Evolutionary conservation across 2,113 vertebrate genomes (phyloP).

Genomic region (Trematomus loennbergii): DNA sequence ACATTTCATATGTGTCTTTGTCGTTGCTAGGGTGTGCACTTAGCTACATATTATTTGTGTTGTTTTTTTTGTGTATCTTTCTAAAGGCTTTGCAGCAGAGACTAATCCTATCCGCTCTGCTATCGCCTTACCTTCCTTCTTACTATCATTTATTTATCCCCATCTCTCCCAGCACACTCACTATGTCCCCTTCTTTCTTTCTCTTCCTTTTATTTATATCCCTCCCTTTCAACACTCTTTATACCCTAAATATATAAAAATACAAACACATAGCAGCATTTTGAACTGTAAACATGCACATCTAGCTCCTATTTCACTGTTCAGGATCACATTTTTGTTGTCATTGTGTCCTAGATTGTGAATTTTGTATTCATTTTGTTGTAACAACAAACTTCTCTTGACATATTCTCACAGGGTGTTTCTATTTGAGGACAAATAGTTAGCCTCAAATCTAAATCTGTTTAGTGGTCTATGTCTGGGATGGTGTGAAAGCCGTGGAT

Average conservation of each 20-base stretch:
- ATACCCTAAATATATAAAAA: constrained; percentile 12
- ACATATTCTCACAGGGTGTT: neutral
- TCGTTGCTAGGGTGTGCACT: neutral
- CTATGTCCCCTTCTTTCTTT: neutral
- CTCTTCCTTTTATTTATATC: neutral
- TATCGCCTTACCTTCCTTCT: constrained; percentile 67
- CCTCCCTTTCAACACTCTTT: neutral
- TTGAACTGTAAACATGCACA: constrained; percentile 5
- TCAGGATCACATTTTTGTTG: neutral
- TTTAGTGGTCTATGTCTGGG: neutral
- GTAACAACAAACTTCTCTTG: neutral
- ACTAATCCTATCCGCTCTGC: constrained; percentile 75
- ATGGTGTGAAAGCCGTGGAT: too few relatives aligned
- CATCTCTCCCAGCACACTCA: constrained; percentile 32
- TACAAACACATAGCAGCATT: neutral
- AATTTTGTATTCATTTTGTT: neutral
- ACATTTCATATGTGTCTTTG: constrained; percentile 29
- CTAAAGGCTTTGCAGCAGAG: constrained; percentile 58
- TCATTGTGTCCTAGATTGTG: neutral
- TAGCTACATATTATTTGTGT: constrained; percentile 14
- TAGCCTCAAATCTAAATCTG: neutral
- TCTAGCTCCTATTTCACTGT: constrained; percentile 1
- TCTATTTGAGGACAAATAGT: neutral
- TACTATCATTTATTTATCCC: constrained; percentile 71
- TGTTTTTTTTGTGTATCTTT: constrained; percentile 37